Percentiles rank a stretch among this genome's conserved stretches.
Evolutionary conservation across 2,797 vertebrate species (phyloP).

Genomic region (Clarias pachynema): DNA sequence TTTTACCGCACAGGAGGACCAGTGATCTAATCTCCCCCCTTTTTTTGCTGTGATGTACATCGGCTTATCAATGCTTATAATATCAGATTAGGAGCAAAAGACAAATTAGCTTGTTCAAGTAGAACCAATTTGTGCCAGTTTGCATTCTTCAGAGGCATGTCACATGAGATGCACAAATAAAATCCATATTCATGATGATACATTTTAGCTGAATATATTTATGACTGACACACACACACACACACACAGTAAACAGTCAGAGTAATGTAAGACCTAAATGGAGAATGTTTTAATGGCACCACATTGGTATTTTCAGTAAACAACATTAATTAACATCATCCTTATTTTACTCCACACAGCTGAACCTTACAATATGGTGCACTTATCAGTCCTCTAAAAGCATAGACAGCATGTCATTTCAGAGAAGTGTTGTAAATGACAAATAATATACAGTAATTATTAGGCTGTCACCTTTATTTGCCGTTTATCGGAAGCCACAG

Average conservation of each 20-base stretch:
- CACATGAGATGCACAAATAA: conserved; percentile 13
- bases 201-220: not conserved
- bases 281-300: not conserved
- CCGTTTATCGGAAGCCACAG: not conserved
- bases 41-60: conserved; percentile 60
- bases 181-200: conserved; percentile 22
- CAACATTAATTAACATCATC: conserved; percentile 1
- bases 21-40: conserved; percentile 73
- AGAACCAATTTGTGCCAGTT: conserved; percentile 42
- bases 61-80: conserved; percentile 63
- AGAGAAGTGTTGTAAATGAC: not conserved
- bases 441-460: not conserved
- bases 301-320: not conserved
- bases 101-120: conserved; percentile 71
- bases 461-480: not conserved
- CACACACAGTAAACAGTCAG: not conserved
- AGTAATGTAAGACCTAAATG: not conserved
- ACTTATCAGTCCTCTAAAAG: not conserved
- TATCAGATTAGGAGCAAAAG: conserved; percentile 71
- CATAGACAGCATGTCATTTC: not conserved
- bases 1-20: conserved; percentile 76
- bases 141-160: conserved; percentile 11
- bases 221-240: not conserved
- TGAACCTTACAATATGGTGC: not conserved
- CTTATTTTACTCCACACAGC: not conserved